Evolutionary conservation across 2,797 vertebrate species (phyloP).

Genomic region (Channallabes apus): DNA sequence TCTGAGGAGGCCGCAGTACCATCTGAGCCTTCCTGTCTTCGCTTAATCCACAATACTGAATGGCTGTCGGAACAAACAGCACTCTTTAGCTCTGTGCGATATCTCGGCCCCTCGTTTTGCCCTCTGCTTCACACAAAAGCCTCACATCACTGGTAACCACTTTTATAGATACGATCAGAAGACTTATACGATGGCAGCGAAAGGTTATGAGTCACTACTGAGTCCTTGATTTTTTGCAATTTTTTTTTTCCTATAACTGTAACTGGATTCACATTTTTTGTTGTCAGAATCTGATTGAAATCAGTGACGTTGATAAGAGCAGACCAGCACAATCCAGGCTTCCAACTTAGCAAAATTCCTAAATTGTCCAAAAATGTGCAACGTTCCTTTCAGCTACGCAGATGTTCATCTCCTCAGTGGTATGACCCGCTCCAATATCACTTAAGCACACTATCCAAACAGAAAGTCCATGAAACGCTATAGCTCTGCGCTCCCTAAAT

Average conservation of each 20-base stretch:
- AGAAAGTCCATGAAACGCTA: conserved; percentile 30
- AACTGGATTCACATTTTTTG: neutral
- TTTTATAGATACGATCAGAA: conserved; percentile 17
- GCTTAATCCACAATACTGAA: conserved; percentile 34
- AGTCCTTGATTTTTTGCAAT: neutral
- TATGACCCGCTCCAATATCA: conserved; percentile 1
- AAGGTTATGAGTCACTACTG: conserved; percentile 3
- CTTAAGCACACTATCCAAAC: conserved; percentile 6
- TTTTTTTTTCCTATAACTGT: too few relatives aligned
- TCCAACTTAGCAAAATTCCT: neutral
- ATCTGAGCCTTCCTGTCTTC: conserved; percentile 40
- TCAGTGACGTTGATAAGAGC: neutral
- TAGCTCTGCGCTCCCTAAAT: conserved; percentile 19
- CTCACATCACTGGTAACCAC: conserved; percentile 22
- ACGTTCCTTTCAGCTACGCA: neutral
- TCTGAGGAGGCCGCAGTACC: conserved; percentile 47
- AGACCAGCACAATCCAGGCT: neutral
- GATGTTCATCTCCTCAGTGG: conserved; percentile 4
- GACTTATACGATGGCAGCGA: neutral
- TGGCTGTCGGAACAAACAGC: conserved; percentile 27
- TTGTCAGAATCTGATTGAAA: neutral
- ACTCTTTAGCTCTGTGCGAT: conserved; percentile 1
- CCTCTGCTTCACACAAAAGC: conserved; percentile 14
- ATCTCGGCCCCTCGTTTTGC: neutral
- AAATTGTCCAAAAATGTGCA: neutral